Evolutionary conservation across 2,888 invertebrate genomes (phyloP), one percentile per base, ranked within the genome.

Genomic region (Trisateles emortualis): DNA sequence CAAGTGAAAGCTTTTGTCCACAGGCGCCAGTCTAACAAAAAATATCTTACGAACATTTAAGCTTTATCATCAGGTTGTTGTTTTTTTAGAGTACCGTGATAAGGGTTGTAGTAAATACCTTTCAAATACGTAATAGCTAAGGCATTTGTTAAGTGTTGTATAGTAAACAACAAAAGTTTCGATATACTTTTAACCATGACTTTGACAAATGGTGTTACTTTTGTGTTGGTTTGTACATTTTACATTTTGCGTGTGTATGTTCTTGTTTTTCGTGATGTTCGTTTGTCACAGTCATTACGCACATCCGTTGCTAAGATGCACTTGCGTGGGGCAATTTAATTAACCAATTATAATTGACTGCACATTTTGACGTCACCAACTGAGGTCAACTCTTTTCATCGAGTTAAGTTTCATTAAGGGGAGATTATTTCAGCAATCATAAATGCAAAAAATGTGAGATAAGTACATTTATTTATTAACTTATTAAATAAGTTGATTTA

Each of bases 231-330:
- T n/a, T n/a, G n/a, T n/a, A n/a, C n/a, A n/a, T n/a, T 47, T 47
- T 44, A 29, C 53, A 44, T 64, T 58, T 62, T 51, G 54, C 44
- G 56, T 52, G 45, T 50, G 52, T 48, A 46, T 17, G 53, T 52
- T 64, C 64, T 72, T 76, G 52, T 76, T 71, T 70, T 74, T 68
- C 67, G 69, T 70, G 59, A 65, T 64, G 51, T 77, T 74, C 73
- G 67, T 62, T 79, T 78, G 80, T 78, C 77, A 74, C 72, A 72
- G 69, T 75, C 74, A 83, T 84, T 86, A 79, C 86, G 86, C 84
- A 88, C 89, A 87, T 91, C 91, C 91, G 88, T 79, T 74, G 76
- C 73, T 81, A 76, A 79, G 80, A 85, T 84, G 81, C 79, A 81
- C 76, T 80, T 85, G 88, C 81, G 78, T 84, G 84, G 80, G 79